phyloP scores from a whole-genome alignment of 2,113 vertebrate genomes.

The Axis porcinus region DNA sequence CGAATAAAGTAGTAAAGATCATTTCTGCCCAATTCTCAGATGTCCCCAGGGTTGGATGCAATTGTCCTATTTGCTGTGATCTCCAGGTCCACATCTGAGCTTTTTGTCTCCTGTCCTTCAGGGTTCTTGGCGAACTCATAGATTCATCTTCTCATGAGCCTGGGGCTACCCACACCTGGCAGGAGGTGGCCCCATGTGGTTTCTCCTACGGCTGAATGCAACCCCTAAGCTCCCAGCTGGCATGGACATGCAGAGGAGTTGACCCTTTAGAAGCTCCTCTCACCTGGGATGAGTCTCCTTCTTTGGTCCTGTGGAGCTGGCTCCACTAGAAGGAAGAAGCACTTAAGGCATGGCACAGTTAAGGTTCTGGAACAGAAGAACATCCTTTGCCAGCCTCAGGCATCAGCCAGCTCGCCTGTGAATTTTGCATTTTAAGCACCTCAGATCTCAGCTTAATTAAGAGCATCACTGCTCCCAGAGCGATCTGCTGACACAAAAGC shows the following conservation, averaged over 20 bases:
- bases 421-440: slow-evolving; percentile 70
- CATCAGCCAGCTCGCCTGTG: slow-evolving; percentile 39
- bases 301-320: neutral
- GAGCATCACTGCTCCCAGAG: slow-evolving; percentile 58
- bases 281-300: neutral
- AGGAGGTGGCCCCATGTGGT: rapidly evolving
- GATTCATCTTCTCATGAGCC: neutral
- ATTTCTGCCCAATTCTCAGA: neutral
- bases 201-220: neutral
- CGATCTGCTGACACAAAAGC: slow-evolving; percentile 52
- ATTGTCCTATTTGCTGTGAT: neutral
- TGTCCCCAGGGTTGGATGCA: neutral
- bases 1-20: neutral
- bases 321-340: neutral
- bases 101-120: neutral
- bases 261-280: neutral
- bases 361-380: slow-evolving; percentile 13
- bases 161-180: neutral
- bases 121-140: neutral
- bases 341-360: neutral
- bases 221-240: neutral
- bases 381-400: slow-evolving; percentile 41
- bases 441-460: slow-evolving; percentile 68
- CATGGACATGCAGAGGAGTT: neutral
- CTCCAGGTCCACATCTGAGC: neutral